phyloP scores from a whole-genome alignment of 1,140 invertebrate genomes.

The Pectinophora gossypiella region DNA sequence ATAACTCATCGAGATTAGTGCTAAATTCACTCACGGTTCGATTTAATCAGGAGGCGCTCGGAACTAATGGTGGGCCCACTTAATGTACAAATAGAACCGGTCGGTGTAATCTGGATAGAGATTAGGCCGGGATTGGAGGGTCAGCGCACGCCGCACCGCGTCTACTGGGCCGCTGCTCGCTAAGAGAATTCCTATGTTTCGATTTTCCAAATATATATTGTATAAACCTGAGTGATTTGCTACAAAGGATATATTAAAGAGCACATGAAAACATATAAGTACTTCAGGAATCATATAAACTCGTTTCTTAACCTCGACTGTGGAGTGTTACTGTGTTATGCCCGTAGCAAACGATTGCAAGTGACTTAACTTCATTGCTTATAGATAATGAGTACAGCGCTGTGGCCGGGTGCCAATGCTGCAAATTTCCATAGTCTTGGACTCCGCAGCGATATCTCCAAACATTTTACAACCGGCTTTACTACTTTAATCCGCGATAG shows the following conservation, averaged over 20 bases:
- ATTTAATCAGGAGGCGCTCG: conserved; percentile 36
- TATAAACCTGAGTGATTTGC: too few relatives aligned
- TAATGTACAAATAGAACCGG: conserved; percentile 39
- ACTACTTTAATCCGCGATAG: neutral
- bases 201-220: too few relatives aligned
- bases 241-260: too few relatives aligned
- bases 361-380: neutral
- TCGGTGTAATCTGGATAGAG: conserved; percentile 35
- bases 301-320: too few relatives aligned
- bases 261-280: too few relatives aligned
- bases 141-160: conserved; percentile 16
- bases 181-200: too few relatives aligned
- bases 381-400: neutral
- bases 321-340: too few relatives aligned
- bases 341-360: neutral
- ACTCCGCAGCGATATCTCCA: neutral
- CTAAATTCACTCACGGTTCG: conserved; percentile 23
- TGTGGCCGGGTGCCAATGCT: neutral
- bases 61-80: conserved; percentile 39
- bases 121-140: conserved; percentile 34
- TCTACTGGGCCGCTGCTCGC: too few relatives aligned
- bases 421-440: neutral
- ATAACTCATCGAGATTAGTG: conserved; percentile 12
- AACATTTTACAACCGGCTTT: neutral
- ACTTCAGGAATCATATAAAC: too few relatives aligned